A percentile compares a stretch with the other conserved stretches of the same genome.
Conservation (phyloP, 1,140 invertebrate species). For the Drosophila murphyi region DNA sequence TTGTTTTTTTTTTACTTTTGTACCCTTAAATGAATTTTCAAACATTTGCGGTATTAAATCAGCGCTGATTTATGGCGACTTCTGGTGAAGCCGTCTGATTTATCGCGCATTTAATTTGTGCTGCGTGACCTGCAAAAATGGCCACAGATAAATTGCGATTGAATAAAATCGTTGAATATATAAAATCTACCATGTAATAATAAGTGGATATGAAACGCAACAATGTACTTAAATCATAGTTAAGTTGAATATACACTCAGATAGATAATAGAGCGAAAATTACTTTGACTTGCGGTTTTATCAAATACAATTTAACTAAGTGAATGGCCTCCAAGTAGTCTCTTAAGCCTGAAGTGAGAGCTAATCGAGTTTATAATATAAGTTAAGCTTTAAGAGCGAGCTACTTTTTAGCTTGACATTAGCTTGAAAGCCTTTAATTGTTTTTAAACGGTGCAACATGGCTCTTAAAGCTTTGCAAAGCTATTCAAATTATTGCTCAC, state of each 20-base stretch:
- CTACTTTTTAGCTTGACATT: no score
- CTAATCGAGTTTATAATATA: no score
- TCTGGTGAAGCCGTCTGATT: conserved; percentile 34
- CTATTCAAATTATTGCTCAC: no score
- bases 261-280: no score
- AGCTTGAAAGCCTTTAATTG: no score
- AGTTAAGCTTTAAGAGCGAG: no score
- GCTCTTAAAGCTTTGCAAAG: no score
- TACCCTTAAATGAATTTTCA: conserved; percentile 17
- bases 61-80: conserved; percentile 46
- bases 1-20: background rate
- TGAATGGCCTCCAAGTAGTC: no score
- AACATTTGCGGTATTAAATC: conserved; percentile 37
- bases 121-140: conserved; percentile 21
- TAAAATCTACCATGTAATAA: conserved; percentile 3
- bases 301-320: no score
- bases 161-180: conserved; percentile 18
- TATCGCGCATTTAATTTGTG: conserved; percentile 22
- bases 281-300: no score
- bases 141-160: conserved; percentile 30
- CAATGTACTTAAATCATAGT: background rate
- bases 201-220: background rate
- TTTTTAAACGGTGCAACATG: no score
- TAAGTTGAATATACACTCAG: background rate
- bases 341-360: no score